Base-by-base conservation (phyloP, 2,797 vertebrate genomes). In the Ptychobarbus kaznakovi region DNA sequence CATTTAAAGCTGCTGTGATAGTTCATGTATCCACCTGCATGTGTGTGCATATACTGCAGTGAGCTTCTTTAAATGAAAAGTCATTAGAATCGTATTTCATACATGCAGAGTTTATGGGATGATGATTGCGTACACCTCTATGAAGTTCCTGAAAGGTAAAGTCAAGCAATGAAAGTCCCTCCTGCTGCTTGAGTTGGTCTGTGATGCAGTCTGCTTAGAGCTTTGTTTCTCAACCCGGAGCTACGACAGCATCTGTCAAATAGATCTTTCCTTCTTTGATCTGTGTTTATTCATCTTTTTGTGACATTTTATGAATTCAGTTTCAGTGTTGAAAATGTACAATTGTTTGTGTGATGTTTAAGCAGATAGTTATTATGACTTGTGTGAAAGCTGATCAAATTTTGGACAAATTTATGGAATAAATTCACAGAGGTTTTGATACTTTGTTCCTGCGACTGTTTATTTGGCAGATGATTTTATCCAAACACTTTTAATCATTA, bases 161-260 rank as follows among this genome's bases (percentile, higher is more conserved):
- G 51, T 58, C 20, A 72, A 81, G 16, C 35, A 28, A 28, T 81
- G 38, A 70, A 42, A 42, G 8, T 16, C 2, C 15, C 68, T 72
- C 66, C 80, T 81, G 80, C 35, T 70, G 66, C 16, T 81, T 6
- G 22, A 38, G 44, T 49, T 46, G 28, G 3, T 56, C 32, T 81
- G 22, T 53, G 22, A 70, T 70, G 22, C 46, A 56, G 18, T 69
- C 66, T 56, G 49, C 35, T 58, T 69, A 40, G 51, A 9, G 66
- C 3, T 81, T 70, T 56, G 51, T 35, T 58, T 42, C 68, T 72
- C n/a, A 42, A 72, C 35, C 22, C 7, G 35, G 66, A 40, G 32
- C 10, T 69, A 9, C 0, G 5, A 46, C 68, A 51, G 22, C 44
- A 69, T 53, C 46, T 56, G 80, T 40, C 22, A 51, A 8, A 44